Conservation (phyloP, 1,140 invertebrate genomes). For the Nasonia giraulti region DNA sequence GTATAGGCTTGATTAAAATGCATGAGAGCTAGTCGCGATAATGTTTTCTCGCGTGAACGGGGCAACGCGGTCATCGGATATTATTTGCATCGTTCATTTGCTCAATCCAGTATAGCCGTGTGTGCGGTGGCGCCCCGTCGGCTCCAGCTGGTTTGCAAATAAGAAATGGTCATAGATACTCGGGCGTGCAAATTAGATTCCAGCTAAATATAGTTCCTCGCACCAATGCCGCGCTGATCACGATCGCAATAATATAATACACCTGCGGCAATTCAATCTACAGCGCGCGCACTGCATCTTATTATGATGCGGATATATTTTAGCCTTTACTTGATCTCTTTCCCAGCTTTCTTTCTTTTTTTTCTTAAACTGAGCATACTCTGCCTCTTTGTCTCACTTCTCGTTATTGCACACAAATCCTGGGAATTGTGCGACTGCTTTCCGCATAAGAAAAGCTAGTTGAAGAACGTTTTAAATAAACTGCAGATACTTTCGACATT, state of each 20-base stretch:
- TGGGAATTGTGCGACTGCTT: too few species aligned
- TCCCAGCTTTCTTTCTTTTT: neutral
- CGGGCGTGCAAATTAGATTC: slow-evolving; percentile 36
- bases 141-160: neutral
- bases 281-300: neutral
- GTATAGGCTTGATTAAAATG: slow-evolving; percentile 36
- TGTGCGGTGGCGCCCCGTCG: neutral
- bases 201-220: slow-evolving; percentile 26
- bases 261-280: neutral
- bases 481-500: too few species aligned
- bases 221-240: neutral
- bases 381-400: neutral
- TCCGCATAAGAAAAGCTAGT: too few species aligned
- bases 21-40: slow-evolving; percentile 9
- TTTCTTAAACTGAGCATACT: neutral
- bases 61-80: slow-evolving; percentile 39
- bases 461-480: too few species aligned
- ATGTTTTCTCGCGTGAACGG: slow-evolving; percentile 9
- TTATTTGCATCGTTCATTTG: slow-evolving; percentile 29
- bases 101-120: slow-evolving; percentile 6
- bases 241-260: slow-evolving; percentile 11
- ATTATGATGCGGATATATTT: neutral
- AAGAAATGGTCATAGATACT: slow-evolving; percentile 35
- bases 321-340: neutral
- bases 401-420: neutral